These are phyloP conservation scores for Brachyrhaphis roseni DNA, from an alignment of 2,797 vertebrate genomes.

Conservation along the genomic window DNA sequence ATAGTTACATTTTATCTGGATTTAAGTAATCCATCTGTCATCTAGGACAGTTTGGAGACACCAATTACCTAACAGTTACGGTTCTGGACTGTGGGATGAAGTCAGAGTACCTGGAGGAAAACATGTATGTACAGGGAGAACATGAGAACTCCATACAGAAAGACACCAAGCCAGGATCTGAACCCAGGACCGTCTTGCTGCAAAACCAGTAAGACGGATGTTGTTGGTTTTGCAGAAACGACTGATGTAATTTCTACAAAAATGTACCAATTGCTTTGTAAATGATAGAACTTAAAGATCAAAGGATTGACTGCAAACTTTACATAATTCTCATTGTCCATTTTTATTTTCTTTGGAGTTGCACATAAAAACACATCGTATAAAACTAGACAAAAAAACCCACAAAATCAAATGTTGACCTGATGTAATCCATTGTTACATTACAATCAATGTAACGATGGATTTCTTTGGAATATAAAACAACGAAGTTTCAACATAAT, in stretches of 20 bases:
- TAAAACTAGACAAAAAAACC: neutral
- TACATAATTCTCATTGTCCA: neutral
- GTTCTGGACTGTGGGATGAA: no score
- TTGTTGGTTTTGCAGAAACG: no score
- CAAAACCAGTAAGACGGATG: no score
- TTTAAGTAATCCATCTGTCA: neutral
- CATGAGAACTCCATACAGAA: no score
- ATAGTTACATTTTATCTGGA: neutral
- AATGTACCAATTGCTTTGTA: neutral
- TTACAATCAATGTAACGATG: neutral
- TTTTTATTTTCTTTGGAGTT: neutral
- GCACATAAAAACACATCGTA: neutral
- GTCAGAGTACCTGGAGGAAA: no score
- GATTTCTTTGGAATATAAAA: slow-evolving; percentile 2
- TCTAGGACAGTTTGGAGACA: no score
- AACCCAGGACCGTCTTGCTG: no score
- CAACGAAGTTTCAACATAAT: neutral
- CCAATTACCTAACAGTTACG: no score
- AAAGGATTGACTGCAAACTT: neutral
- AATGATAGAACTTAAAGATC: neutral
- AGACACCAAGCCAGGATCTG: no score
- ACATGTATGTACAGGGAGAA: no score
- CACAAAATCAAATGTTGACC: neutral
- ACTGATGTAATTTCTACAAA: neutral
- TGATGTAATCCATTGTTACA: neutral